Evolutionary conservation across 2,888 invertebrate species (phyloP).

Genomic region (Vesta saturnalis): DNA sequence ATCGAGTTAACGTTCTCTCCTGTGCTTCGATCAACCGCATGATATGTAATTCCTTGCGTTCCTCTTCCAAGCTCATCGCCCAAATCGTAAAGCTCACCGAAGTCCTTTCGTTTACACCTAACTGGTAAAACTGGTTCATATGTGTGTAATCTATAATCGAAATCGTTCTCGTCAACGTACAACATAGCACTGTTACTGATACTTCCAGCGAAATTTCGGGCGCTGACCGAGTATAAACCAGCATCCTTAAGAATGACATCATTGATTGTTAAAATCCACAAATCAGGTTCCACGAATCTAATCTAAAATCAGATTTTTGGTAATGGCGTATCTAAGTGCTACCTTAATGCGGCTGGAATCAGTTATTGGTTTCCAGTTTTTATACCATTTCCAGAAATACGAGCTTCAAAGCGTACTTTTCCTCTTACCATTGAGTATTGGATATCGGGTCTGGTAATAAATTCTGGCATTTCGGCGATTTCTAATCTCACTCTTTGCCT

Average conservation of each 20-base stretch:
- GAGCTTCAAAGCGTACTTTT: constrained; percentile 81
- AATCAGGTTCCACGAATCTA: constrained; percentile 85
- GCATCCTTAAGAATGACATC: constrained; percentile 91
- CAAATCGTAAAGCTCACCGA: constrained; percentile 86
- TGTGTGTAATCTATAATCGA: constrained; percentile 79
- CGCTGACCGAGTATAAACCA: constrained; percentile 92
- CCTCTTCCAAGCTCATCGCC: constrained; percentile 93
- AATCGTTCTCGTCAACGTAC: constrained; percentile 85
- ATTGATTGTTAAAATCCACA: constrained; percentile 81
- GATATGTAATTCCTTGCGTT: constrained; percentile 90
- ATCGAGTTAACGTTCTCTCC: no score
- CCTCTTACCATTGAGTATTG: constrained; percentile 79
- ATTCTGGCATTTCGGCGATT: constrained; percentile 91
- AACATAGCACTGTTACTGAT: constrained; percentile 86
- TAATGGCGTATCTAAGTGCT: no score
- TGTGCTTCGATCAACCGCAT: constrained; percentile 83
- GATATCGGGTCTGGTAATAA: constrained; percentile 88
- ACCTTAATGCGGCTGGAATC: constrained; percentile 89
- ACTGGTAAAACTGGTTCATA: constrained; percentile 76
- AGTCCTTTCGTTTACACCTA: constrained; percentile 75
- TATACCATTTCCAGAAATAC: constrained; percentile 93
- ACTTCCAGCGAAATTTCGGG: constrained; percentile 93
- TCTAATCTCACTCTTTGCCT: constrained; percentile 87
- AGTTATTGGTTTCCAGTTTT: constrained; percentile 95
- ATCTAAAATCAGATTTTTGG: no score